Conservation (phyloP, 2,888 invertebrate species). For the Acanthosepion esculentum region DNA sequence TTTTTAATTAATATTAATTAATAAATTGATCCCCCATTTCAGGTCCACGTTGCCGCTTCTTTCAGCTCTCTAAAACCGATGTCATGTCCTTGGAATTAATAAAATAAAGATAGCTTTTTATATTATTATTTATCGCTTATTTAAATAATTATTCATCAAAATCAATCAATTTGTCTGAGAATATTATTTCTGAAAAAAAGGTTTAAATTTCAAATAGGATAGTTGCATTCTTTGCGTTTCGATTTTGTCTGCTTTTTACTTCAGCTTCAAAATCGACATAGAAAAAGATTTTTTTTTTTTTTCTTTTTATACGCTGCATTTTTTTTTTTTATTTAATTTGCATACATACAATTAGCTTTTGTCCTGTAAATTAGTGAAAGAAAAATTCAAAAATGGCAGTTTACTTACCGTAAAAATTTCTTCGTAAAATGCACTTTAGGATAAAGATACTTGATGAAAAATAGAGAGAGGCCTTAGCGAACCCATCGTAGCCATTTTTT, state of each 20-base stretch:
- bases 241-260: no score
- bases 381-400: background rate
- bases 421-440: conserved; percentile 18
- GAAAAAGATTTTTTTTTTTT: background rate
- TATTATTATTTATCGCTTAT: no score
- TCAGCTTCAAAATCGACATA: background rate
- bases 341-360: background rate
- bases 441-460: background rate
- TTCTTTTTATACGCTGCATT: background rate
- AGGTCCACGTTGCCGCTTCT: background rate
- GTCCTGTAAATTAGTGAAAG: background rate
- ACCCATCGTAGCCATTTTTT: background rate
- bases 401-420: conserved; percentile 1
- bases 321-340: background rate
- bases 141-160: background rate
- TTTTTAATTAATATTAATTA: background rate
- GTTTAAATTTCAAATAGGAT: background rate
- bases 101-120: background rate
- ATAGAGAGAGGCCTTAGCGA: background rate
- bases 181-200: background rate
- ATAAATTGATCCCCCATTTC: background rate
- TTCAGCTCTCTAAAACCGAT: background rate
- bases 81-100: background rate
- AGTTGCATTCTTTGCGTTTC: background rate
- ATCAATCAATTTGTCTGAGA: background rate